Evolutionary conservation across 2,888 invertebrate genomes (phyloP).

Genomic region (Troglohyphantes excavatus): DNA sequence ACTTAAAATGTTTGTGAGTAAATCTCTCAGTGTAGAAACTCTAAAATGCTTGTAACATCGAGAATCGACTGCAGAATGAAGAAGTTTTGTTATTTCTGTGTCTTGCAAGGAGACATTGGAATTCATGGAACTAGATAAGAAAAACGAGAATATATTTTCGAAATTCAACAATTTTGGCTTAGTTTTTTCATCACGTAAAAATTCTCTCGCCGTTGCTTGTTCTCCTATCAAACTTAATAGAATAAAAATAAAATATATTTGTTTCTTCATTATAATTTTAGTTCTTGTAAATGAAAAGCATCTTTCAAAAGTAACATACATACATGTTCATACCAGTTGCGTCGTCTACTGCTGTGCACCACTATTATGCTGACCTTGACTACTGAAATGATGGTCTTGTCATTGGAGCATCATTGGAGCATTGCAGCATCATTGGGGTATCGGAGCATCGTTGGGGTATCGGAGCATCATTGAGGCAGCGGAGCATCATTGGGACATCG

Average conservation of each 20-base stretch:
- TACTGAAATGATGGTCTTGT: no score
- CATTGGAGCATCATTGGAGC: no score
- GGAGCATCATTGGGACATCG: no score
- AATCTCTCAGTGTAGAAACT: not conserved
- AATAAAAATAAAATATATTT: not conserved
- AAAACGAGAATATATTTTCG: not conserved
- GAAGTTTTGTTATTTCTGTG: not conserved
- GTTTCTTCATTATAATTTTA: conserved; percentile 7
- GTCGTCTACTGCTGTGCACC: not conserved
- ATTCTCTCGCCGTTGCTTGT: not conserved
- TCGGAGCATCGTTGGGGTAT: no score
- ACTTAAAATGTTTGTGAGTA: not conserved
- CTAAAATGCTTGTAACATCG: not conserved
- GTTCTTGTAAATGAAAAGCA: not conserved
- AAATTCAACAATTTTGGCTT: not conserved
- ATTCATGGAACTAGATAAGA: not conserved
- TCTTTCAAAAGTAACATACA: not conserved
- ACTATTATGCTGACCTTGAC: not conserved
- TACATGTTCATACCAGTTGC: not conserved
- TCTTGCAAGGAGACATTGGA: not conserved
- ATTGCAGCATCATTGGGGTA: no score
- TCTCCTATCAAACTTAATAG: not conserved
- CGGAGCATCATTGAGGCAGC: no score
- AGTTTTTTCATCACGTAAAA: conserved; percentile 31
- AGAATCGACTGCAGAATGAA: not conserved